Conservation (phyloP, 2,797 vertebrate genomes). For the Zalophus californianus region DNA sequence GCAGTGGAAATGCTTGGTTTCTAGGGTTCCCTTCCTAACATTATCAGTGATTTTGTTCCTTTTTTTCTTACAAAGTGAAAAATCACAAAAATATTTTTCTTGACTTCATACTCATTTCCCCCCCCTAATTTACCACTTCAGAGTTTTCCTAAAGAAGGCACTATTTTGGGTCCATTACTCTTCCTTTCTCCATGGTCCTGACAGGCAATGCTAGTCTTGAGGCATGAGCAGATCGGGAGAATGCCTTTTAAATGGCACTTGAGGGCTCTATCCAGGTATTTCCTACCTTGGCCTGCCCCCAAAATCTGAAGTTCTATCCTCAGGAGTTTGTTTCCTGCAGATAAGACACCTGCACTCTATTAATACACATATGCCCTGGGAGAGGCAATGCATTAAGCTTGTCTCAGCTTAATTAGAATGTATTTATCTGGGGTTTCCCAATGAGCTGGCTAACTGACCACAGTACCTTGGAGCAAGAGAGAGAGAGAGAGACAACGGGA, state of each 20-base stretch:
- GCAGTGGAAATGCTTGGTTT: neutral
- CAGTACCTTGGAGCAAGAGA: neutral
- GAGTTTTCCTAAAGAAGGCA: neutral
- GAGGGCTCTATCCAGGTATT: neutral
- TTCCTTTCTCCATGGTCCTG: neutral
- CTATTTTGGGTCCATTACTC: neutral
- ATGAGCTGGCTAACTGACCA: neutral
- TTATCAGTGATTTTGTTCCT: neutral
- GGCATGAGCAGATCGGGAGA: neutral
- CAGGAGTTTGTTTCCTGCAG: conserved; percentile 32
- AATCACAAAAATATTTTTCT: conserved; percentile 30
- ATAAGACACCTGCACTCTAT: neutral
- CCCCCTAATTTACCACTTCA: neutral
- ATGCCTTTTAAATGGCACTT: conserved; percentile 14
- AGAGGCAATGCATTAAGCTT: neutral
- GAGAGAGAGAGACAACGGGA: neutral
- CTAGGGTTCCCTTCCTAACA: neutral
- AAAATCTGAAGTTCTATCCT: neutral
- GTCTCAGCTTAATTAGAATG: conserved; percentile 38
- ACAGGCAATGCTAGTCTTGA: neutral
- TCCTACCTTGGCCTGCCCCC: neutral
- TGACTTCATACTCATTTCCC: neutral
- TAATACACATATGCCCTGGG: neutral
- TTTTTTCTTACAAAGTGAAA: conserved; percentile 38
- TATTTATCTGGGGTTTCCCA: conserved; percentile 24